Conservation (phyloP, 2,888 invertebrate genomes). For the Phyto melanocephala region DNA sequence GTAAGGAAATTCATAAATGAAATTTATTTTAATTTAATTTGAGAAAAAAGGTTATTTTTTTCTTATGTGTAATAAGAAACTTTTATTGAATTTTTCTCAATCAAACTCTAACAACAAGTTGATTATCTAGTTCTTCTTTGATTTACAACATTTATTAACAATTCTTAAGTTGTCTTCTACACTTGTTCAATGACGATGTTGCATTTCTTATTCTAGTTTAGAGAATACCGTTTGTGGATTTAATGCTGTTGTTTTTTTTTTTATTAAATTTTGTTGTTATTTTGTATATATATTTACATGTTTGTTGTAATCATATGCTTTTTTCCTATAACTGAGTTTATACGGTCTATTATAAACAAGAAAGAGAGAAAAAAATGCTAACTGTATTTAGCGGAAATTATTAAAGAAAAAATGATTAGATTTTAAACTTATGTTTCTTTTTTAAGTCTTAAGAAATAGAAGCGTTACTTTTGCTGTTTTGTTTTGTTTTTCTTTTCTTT, state of each 20-base stretch:
- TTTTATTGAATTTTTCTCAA: constrained; percentile 14
- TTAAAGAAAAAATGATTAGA: constrained; percentile 20
- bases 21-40: constrained; percentile 10
- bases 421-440: not conserved
- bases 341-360: constrained; percentile 33
- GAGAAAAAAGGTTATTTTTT: constrained; percentile 33
- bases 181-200: constrained; percentile 5
- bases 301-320: constrained; percentile 1
- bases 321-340: constrained; percentile 21
- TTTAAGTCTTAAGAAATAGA: not conserved
- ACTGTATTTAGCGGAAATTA: constrained; percentile 62
- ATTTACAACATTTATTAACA: constrained; percentile 8
- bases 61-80: not conserved
- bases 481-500: no score
- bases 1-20: not conserved
- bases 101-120: constrained; percentile 20
- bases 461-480: not conserved
- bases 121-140: constrained; percentile 22
- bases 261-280: not conserved
- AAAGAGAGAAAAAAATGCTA: constrained; percentile 48
- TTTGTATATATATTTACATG: not conserved
- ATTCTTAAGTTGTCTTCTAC: not conserved
- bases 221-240: constrained; percentile 58
- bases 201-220: constrained; percentile 41
- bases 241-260: constrained; percentile 1